phyloP scores from a whole-genome alignment of 1,140 invertebrate species.

The Pseudachorutes palmiensis region DNA sequence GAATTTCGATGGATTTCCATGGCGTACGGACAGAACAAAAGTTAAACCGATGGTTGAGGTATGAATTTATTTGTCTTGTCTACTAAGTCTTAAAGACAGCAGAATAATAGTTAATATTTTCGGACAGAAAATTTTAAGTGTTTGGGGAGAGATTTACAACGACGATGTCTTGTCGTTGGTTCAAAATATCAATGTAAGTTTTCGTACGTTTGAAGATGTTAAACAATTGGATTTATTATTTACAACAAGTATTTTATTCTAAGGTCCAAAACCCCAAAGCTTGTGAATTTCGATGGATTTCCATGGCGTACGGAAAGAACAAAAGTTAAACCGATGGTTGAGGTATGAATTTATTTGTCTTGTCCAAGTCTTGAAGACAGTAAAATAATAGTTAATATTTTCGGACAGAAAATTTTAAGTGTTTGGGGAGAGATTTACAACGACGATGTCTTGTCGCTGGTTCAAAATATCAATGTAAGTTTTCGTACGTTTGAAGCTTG shows the following conservation, averaged over 20 bases:
- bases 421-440: background rate
- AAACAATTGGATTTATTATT: too few relatives aligned
- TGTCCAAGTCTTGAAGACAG: too few relatives aligned
- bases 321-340: background rate
- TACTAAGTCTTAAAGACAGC: too few relatives aligned
- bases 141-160: background rate
- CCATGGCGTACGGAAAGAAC: background rate
- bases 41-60: background rate
- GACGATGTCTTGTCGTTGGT: conserved; percentile 5
- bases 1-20: background rate
- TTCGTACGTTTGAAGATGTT: too few relatives aligned
- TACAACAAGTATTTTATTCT: background rate
- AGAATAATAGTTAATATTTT: too few relatives aligned
- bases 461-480: background rate
- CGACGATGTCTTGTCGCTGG: conserved; percentile 1
- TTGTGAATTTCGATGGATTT: conserved; percentile 2
- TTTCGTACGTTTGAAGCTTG: background rate
- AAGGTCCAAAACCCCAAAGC: background rate
- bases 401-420: too few relatives aligned
- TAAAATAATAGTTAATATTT: too few relatives aligned
- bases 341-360: background rate
- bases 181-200: too few relatives aligned
- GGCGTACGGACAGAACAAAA: background rate
- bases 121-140: too few relatives aligned
- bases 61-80: background rate